Base-by-base conservation (phyloP, 1,140 invertebrate genomes). In the Metopolophium dirhodum region DNA sequence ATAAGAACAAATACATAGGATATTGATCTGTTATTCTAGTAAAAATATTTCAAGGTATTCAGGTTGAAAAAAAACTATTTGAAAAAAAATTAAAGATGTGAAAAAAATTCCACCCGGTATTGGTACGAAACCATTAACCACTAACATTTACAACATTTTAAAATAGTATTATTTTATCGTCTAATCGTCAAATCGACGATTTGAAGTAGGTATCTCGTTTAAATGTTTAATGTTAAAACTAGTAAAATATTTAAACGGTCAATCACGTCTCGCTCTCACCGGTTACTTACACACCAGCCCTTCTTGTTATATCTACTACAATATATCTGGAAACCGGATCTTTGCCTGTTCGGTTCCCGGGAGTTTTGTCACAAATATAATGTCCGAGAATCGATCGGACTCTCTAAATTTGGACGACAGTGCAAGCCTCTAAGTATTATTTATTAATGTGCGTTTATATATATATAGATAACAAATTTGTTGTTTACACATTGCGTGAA, bases 401-500 rank as follows among this genome's bases (percentile, higher is more conserved):
- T 90, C 89, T 90, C 89, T 90, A 61, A 45, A 90, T 90, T 90
- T 45, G 54, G 89, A 45, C 54, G 26, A 68, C 49, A 18, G 54
- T n/a, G 18, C 18, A 45, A 8, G 45, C 41, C 14, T 61, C 37
- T 47, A 68, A 45, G 54, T 61, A 68, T 90, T 90, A 90, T 68
- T 90, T 68, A 90, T 90, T 68, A 90, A 68, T 45, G 37, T 37
- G 30, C 37, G 23, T 45, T 9, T 37, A 45, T 45, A 45, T 30
- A 41, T 7, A 45, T 83, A 41, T 85, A 45, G 14, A 68, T 68
- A 68, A 68, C 26, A 49, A 51, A 68, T 61, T 68, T 37, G 91
- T 93, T 93, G 91, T 93, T 93, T 93, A 93, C 91, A 86, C 45
- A 51, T 93, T 93, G 82, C 26, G 91, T 93, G 91, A 93, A 93